Conservation (phyloP, 1,140 invertebrate species). For the Augochlora pura region DNA sequence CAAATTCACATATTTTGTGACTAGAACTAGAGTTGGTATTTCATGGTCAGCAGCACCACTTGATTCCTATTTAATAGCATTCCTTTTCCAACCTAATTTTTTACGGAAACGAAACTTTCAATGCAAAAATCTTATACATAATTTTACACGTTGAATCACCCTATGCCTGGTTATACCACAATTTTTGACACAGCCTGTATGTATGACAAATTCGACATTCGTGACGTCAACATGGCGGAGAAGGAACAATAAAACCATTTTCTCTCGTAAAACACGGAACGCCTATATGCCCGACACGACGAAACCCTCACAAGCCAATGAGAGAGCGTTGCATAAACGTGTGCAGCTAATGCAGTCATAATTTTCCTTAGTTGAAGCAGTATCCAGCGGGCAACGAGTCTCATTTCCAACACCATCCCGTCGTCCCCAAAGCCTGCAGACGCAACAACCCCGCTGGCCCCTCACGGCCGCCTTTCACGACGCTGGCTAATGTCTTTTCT, state of each 20-base stretch:
- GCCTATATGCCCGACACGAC: background rate
- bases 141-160: too few species aligned
- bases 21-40: too few species aligned
- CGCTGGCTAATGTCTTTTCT: constrained; percentile 78
- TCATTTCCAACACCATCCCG: constrained; percentile 54
- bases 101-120: too few species aligned
- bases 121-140: too few species aligned
- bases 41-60: too few species aligned
- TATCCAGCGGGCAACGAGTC: constrained; percentile 61
- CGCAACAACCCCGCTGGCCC: constrained; percentile 32
- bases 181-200: too few species aligned
- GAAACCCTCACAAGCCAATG: constrained; percentile 4
- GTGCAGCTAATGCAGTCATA: constrained; percentile 42
- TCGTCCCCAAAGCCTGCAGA: constrained; percentile 47
- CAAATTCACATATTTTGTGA: too few species aligned
- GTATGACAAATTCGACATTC: background rate
- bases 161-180: too few species aligned
- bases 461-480: constrained; percentile 55
- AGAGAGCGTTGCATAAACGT: constrained; percentile 13
- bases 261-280: background rate
- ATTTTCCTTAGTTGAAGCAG: constrained; percentile 59
- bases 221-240: background rate
- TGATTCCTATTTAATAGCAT: too few species aligned
- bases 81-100: too few species aligned
- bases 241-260: background rate